Evolutionary conservation across 2,113 vertebrate genomes (phyloP), one percentile per base, ranked within the genome.

Genomic region (Mustela lutreola): DNA sequence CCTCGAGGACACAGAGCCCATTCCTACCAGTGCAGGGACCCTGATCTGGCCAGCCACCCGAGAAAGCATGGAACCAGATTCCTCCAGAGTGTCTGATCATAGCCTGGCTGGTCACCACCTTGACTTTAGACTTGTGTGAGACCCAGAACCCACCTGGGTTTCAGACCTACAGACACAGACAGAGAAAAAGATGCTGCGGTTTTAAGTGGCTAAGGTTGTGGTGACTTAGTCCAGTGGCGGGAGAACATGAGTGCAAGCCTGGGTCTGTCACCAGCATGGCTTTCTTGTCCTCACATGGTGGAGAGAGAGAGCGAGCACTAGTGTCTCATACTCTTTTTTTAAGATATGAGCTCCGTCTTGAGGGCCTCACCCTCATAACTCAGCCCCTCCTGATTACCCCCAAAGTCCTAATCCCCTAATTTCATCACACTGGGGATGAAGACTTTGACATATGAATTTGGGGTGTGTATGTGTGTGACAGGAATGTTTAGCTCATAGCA

Each of bases 241-340:
- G 11, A 19, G 62, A 24, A 39, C 18, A 50, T 0, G 12, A 39
- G 14, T 22, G 9, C 18, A 2, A 26, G 50, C 48, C 0, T 11
- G 50, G 24, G 62, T n/a, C 56, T 45, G 21, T 28, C 0, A 1
- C 58, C 15, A 39, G 60, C 28, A 16, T 0, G 7, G n/a, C 58
- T 78, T 89, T 36, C 65, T 63, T 5, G 58, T 56, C 58, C 28
- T 90, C 28, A 11, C 45, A 5, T 0, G 9, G n/a, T 19, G n/a
- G 33, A 4, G 48, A 31, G 42, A 15, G 50, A 4, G 50, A 15
- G 50, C 4, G 50, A 3, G 12, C 50, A 7, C 36, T n/a, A 21
- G 0, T 5, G 19, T 18, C 28, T 33, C 1, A 5, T 45, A 50
- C 19, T 56, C 67, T 21, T 42, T 81, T 16, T 12, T 76, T 2